Conservation (phyloP, 1,140 invertebrate species). For the Drosophila equinoxialis region DNA sequence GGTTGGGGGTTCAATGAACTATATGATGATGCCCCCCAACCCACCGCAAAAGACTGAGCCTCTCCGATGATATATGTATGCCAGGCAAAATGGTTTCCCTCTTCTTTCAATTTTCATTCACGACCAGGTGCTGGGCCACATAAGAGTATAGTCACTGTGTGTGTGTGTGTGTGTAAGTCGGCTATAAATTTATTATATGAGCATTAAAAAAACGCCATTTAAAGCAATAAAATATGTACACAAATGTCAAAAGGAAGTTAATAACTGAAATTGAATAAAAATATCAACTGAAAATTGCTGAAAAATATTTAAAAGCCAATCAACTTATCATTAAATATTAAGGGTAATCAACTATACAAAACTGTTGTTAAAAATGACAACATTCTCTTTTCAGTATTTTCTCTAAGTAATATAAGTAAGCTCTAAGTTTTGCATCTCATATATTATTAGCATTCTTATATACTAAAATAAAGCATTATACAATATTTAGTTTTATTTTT, state of each 20-base stretch:
- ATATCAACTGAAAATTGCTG: constrained; percentile 9
- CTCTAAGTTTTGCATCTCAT: too few species aligned
- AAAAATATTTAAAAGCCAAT: neutral
- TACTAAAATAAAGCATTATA: neutral
- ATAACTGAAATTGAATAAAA: constrained; percentile 1
- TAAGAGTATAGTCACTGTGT: constrained; percentile 23
- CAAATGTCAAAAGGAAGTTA: constrained; percentile 26
- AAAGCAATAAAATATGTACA: constrained; percentile 56
- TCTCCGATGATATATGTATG: constrained; percentile 65
- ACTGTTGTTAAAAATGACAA: too few species aligned
- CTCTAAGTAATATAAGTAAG: too few species aligned
- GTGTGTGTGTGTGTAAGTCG: constrained; percentile 22
- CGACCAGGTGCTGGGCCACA: constrained; percentile 1
- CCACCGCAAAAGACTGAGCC: neutral
- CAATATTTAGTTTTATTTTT: too few species aligned
- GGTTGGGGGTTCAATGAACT: constrained; percentile 74
- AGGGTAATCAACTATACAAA: too few species aligned
- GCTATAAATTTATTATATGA: constrained; percentile 59
- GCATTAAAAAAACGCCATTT: constrained; percentile 52
- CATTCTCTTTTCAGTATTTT: too few species aligned
- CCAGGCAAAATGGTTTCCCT: constrained; percentile 17
- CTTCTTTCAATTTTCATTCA: constrained; percentile 11
- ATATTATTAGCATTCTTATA: neutral
- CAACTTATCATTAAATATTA: neutral
- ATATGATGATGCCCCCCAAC: constrained; percentile 59